These are phyloP conservation scores for Calcarius ornatus DNA, from an alignment of 2,113 vertebrate genomes.

Conservation along the genomic window DNA sequence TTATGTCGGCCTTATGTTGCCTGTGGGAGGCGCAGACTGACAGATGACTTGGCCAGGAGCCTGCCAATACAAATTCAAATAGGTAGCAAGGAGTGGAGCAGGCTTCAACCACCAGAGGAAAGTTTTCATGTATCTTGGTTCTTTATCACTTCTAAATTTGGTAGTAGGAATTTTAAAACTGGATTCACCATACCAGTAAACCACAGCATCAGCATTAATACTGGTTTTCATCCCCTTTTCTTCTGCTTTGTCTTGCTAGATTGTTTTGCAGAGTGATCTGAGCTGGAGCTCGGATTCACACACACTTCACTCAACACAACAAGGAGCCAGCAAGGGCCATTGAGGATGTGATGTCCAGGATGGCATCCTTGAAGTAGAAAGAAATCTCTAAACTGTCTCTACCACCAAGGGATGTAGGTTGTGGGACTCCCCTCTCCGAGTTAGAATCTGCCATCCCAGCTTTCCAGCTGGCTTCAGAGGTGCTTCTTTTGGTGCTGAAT, in stretches of 20 bases:
- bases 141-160: background rate
- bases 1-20: background rate
- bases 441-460: background rate
- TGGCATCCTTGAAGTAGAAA: background rate
- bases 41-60: background rate
- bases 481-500: background rate
- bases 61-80: background rate
- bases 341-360: background rate
- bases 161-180: background rate
- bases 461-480: background rate
- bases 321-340: background rate
- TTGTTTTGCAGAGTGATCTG: background rate
- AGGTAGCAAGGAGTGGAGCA: background rate
- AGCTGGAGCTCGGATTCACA: background rate
- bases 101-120: background rate
- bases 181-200: background rate
- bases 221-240: background rate
- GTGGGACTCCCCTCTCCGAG: background rate
- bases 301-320: background rate
- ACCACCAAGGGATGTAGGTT: background rate
- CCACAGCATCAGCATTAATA: background rate
- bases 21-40: background rate
- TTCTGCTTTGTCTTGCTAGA: background rate
- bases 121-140: background rate
- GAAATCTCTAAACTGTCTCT: background rate